phyloP scores from a whole-genome alignment of 2,888 invertebrate species.

The Venusia cambrica region DNA sequence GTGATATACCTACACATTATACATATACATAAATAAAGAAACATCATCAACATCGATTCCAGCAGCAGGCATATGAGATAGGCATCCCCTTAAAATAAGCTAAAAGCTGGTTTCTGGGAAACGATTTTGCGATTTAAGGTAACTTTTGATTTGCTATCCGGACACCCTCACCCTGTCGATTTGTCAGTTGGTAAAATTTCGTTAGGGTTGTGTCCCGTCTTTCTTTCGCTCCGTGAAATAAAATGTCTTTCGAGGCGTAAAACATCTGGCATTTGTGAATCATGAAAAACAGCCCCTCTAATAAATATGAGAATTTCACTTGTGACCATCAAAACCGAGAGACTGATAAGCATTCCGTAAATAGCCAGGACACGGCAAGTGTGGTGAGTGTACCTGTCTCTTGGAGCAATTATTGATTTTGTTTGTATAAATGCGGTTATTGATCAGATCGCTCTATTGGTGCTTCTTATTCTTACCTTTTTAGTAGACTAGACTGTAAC shows the following conservation, averaged over 20 bases:
- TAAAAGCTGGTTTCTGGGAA: no score
- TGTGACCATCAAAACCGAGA: conserved; percentile 71
- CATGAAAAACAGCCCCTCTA: conserved; percentile 77
- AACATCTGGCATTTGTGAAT: conserved; percentile 59
- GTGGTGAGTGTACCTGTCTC: conserved; percentile 62
- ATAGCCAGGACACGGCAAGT: conserved; percentile 78
- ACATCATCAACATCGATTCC: no score
- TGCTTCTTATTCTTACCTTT: no score
- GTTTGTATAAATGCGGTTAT: conserved; percentile 49
- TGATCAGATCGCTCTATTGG: conserved; percentile 52
- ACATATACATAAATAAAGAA: no score
- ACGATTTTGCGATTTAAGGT: no score
- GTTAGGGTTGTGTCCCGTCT: conserved; percentile 55
- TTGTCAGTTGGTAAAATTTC: conserved; percentile 47
- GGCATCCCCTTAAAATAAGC: no score
- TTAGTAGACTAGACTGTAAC: no score
- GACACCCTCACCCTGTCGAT: neutral
- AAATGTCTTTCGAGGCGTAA: conserved; percentile 71
- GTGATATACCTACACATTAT: no score
- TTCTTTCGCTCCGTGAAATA: conserved; percentile 48
- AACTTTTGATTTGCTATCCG: conserved; percentile 1
- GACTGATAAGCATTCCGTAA: conserved; percentile 74
- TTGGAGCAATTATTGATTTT: conserved; percentile 35
- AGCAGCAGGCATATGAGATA: no score
- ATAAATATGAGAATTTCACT: conserved; percentile 76